A percentile compares a stretch with the other conserved stretches of the same genome.
Conservation (phyloP, 2,113 vertebrate species). For the Rhabdornis inornatus region DNA sequence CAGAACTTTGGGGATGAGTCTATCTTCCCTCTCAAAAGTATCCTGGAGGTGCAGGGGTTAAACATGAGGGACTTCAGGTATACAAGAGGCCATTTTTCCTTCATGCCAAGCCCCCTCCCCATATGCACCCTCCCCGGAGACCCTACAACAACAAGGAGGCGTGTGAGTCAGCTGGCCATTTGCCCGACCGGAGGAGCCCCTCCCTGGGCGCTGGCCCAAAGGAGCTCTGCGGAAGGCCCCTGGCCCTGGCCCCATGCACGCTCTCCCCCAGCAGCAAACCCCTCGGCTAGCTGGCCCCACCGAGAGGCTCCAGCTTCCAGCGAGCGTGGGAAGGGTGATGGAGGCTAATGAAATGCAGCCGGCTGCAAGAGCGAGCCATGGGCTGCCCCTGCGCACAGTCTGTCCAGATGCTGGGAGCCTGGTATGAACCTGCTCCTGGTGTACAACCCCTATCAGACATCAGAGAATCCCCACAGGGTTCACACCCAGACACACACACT, state of each 20-base stretch:
- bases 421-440: background rate
- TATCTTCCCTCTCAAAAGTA: background rate
- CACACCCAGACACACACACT: background rate
- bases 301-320: conserved; percentile 4
- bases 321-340: conserved; percentile 35
- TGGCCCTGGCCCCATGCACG: background rate
- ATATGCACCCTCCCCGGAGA: background rate
- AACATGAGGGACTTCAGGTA: background rate
- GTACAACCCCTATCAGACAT: background rate
- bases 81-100: background rate
- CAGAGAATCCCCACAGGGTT: background rate
- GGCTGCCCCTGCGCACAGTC: background rate
- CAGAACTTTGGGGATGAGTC: background rate
- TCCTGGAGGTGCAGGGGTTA: conserved; percentile 5
- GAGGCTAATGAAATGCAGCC: conserved; percentile 32
- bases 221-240: conserved; percentile 35
- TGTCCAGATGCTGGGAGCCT: background rate
- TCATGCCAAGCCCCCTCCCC: conserved; percentile 38
- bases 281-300: background rate
- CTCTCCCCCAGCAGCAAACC: background rate
- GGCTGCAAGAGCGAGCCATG: rapidly evolving
- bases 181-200: conserved; percentile 51
- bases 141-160: conserved; percentile 21
- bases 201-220: conserved; percentile 59
- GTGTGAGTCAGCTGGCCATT: conserved; percentile 54